Evolutionary conservation across 2,888 invertebrate genomes (phyloP).

Genomic region (Hyppa rectilinea): DNA sequence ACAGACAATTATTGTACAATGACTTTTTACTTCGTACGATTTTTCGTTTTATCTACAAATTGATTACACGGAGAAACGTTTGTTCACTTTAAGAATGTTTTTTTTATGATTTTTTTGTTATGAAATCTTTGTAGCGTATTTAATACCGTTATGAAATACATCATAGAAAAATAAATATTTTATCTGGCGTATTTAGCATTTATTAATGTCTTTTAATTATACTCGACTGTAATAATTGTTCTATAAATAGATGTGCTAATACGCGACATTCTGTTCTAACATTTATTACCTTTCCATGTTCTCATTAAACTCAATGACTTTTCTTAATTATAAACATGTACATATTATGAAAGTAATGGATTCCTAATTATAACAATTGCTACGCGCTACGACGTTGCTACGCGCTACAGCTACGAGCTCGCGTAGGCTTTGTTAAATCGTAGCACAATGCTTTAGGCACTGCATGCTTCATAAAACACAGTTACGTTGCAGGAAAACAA

Average conservation of each 20-base stretch:
- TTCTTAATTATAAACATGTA: slow-evolving; percentile 7
- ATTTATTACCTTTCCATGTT: neutral
- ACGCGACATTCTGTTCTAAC: neutral
- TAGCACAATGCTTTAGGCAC: slow-evolving; percentile 4
- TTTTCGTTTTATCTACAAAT: slow-evolving; percentile 59
- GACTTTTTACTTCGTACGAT: slow-evolving; percentile 57
- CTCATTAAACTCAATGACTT: slow-evolving; percentile 7
- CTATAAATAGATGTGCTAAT: neutral
- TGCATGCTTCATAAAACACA: slow-evolving; percentile 13
- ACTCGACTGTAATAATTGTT: neutral
- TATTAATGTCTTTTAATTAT: neutral
- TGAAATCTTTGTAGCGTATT: slow-evolving; percentile 1
- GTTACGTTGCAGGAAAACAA: slow-evolving; percentile 19
- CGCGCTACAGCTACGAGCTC: slow-evolving; percentile 62
- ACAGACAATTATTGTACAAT: slow-evolving; percentile 81
- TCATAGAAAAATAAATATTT: neutral
- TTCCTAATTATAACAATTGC: slow-evolving; percentile 24
- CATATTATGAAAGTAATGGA: slow-evolving; percentile 12
- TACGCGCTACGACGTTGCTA: slow-evolving; percentile 55
- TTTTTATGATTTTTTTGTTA: slow-evolving; percentile 15
- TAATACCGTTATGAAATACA: neutral
- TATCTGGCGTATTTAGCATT: neutral
- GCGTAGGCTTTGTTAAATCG: slow-evolving; percentile 57
- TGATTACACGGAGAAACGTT: slow-evolving; percentile 35
- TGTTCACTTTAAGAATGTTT: slow-evolving; percentile 8